A percentile compares a stretch with the other conserved stretches of the same genome.
phyloP scores from a whole-genome alignment of 2,888 invertebrate species.

The Lordiphosa fenestrarum region DNA sequence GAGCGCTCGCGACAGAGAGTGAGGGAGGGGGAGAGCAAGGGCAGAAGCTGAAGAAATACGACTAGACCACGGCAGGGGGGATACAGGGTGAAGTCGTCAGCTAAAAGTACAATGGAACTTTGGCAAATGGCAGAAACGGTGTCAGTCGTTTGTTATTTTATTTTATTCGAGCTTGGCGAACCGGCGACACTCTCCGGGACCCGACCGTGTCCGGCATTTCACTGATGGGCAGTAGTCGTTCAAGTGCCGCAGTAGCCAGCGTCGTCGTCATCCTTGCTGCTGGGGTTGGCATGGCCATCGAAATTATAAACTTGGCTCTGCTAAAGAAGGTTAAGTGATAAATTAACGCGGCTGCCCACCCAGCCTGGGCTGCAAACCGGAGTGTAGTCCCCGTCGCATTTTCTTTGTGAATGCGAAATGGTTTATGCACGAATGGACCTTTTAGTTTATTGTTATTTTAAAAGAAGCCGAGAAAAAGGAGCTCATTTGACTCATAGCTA shows the following conservation, averaged over 20 bases:
- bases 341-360: conserved; percentile 64
- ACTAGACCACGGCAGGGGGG: conserved; percentile 46
- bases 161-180: conserved; percentile 44
- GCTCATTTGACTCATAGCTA: conserved; percentile 16
- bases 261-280: conserved; percentile 46
- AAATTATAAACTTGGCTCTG: conserved; percentile 71
- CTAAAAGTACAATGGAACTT: conserved; percentile 55
- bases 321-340: conserved; percentile 73
- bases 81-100: conserved; percentile 33
- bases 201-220: conserved; percentile 36
- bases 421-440: conserved; percentile 72
- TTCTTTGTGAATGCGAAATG: conserved; percentile 43
- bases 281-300: conserved; percentile 38
- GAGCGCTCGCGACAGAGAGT: conserved; percentile 3
- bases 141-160: conserved; percentile 57
- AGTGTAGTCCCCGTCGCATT: conserved; percentile 17
- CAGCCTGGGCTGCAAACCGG: conserved; percentile 25
- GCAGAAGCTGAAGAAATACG: conserved; percentile 63
- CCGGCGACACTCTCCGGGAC: conserved; percentile 26
- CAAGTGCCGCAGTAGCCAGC: conserved; percentile 52
- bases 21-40: conserved; percentile 12
- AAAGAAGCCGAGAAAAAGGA: conserved; percentile 36
- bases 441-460: conserved; percentile 71
- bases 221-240: conserved; percentile 73
- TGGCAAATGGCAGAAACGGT: conserved; percentile 46